These are phyloP conservation scores for Archaeoteleia sp. DNA, from an alignment of 2,888 invertebrate genomes.

Conservation along the genomic window DNA sequence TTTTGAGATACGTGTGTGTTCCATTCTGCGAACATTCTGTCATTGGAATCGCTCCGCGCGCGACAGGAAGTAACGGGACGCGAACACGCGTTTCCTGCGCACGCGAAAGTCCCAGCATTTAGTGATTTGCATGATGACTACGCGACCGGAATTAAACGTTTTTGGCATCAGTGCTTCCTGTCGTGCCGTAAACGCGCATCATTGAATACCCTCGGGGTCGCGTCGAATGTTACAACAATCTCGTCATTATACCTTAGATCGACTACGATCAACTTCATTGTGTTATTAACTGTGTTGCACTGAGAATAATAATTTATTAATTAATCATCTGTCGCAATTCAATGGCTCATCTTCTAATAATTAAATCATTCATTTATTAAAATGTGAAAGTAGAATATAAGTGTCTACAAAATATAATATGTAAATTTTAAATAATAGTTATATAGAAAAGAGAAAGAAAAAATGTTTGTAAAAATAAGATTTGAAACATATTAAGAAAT, in stretches of 20 bases:
- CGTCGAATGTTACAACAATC: slow-evolving; percentile 18
- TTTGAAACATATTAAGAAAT: too few relatives aligned
- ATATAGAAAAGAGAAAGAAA: too few relatives aligned
- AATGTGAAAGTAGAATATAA: too few relatives aligned
- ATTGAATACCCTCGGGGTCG: slow-evolving; percentile 18
- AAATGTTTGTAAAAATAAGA: too few relatives aligned
- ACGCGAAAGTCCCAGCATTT: slow-evolving; percentile 37
- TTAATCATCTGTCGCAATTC: too few relatives aligned
- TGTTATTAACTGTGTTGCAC: too few relatives aligned
- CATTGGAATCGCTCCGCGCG: slow-evolving; percentile 56
- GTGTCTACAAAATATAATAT: too few relatives aligned
- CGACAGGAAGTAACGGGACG: slow-evolving; percentile 69
- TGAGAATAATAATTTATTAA: too few relatives aligned
- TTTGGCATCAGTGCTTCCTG: slow-evolving; percentile 44
- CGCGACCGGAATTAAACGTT: slow-evolving; percentile 48
- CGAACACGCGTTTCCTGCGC: slow-evolving; percentile 65
- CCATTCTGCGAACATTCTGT: slow-evolving; percentile 29
- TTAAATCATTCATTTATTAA: too few relatives aligned
- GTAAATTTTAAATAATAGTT: too few relatives aligned
- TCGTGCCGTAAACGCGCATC: slow-evolving; percentile 24
- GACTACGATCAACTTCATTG: too few relatives aligned
- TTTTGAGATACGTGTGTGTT: slow-evolving; percentile 16
- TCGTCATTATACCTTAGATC: slow-evolving; percentile 5
- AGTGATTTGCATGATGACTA: slow-evolving; percentile 45
- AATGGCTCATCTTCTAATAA: too few relatives aligned